These are phyloP conservation scores for Chrysina gloriosa DNA, from an alignment of 2,888 invertebrate genomes.

Conservation along the genomic window DNA sequence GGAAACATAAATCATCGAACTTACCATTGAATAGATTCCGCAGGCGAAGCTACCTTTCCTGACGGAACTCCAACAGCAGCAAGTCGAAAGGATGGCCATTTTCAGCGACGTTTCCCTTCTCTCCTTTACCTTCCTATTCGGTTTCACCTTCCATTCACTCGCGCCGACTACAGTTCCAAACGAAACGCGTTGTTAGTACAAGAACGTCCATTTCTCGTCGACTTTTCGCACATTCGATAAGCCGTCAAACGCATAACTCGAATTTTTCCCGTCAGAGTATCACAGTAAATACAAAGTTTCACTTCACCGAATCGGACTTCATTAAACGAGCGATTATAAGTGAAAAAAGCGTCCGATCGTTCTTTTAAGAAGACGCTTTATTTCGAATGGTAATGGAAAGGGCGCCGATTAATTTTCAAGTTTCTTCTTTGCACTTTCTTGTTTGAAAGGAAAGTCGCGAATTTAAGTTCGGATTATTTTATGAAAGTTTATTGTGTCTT, in stretches of 20 bases:
- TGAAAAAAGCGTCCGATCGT: conserved; percentile 7
- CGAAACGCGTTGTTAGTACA: not conserved
- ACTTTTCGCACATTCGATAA: not conserved
- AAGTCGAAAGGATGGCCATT: conserved; percentile 81
- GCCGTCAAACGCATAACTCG: not conserved
- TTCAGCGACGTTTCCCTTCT: conserved; percentile 38
- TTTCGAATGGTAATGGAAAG: not conserved
- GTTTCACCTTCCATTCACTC: not conserved
- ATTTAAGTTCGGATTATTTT: not conserved
- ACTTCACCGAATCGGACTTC: not conserved
- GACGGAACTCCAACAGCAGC: conserved; percentile 82
- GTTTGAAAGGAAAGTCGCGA: not conserved
- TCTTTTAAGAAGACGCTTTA: conserved; percentile 2
- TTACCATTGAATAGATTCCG: conserved; percentile 78
- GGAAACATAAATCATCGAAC: conserved; percentile 50
- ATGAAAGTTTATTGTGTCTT: not conserved
- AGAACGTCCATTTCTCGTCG: not conserved
- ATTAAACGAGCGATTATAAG: conserved; percentile 21
- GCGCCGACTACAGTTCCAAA: not conserved
- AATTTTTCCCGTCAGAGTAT: not conserved
- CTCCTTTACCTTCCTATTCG: conserved; percentile 2
- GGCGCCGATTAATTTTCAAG: not conserved
- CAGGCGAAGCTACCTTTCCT: conserved; percentile 80
- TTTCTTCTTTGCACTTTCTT: not conserved
- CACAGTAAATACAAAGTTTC: not conserved